Evolutionary conservation across 2,888 invertebrate species (phyloP), one percentile per base, ranked within the genome.

Genomic region (Apodemia mormo): DNA sequence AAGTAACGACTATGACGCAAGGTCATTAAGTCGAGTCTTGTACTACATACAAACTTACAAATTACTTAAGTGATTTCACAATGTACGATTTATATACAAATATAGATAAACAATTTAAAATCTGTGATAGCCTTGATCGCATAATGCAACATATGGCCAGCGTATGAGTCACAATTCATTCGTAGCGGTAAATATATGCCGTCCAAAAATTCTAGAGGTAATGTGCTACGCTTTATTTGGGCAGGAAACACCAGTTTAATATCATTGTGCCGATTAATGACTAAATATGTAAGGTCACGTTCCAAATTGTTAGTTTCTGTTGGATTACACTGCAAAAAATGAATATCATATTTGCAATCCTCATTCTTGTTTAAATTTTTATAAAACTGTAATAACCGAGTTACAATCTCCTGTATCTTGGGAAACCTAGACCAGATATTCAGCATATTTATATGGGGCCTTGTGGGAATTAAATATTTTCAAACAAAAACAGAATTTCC

Each of bases 121-220:
- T n/a, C n/a, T 52, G n/a, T 22, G 22, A 8, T 54, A 37, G 37
- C 37, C 64, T 64, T 64, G 64, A 64, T 64, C 37, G 33, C 64
- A 64, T 14, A 64, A 64, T 37, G 54, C 54, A 54, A 54, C 64
- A 64, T 64, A 64, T 64, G 64, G 64, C 12, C 64, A 64, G n/a
- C 33, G 33, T 61, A 30, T 33, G 61, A 61, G 30, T 61, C 61
- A 61, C 56, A 10, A 29, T 29, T 61, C 33, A 61, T 33, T 12
- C 14, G 61, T 30, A 12, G 33, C 61, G 33, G 30, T 33, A 14
- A 49, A 49, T 30, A 61, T 61, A 58, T 30, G 9, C 58, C 49
- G 10, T 12, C 58, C 49, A 14, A 10, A 61, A 61, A 61, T 61
- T 30, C 29, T 61, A 12, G 14, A 61, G 61, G 61, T 61, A 33